Evolutionary conservation across 2,888 invertebrate genomes (phyloP).

Genomic region (Hydrotaea cyrtoneurina): DNA sequence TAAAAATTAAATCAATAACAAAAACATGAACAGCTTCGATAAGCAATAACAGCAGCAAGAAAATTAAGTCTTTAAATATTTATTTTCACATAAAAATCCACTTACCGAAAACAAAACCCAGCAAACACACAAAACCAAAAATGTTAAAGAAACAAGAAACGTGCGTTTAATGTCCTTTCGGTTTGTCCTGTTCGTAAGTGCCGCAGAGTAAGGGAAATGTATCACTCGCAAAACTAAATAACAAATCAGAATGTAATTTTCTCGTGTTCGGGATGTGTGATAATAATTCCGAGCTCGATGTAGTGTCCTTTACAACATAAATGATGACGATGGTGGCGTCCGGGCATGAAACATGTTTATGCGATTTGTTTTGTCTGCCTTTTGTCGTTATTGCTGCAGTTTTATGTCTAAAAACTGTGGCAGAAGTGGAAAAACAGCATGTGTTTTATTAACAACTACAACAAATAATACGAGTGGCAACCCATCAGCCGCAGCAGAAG

Average conservation of each 20-base stretch:
- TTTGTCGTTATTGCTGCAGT: neutral
- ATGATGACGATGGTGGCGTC: neutral
- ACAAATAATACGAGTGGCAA: constrained; percentile 28
- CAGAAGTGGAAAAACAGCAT: constrained; percentile 51
- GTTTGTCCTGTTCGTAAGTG: constrained; percentile 4
- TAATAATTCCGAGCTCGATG: constrained; percentile 56
- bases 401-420: constrained; percentile 43
- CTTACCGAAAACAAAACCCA: neutral
- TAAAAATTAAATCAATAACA: constrained; percentile 48
- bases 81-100: constrained; percentile 53
- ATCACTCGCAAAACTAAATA: constrained; percentile 44
- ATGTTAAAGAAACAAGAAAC: constrained; percentile 29
- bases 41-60: neutral
- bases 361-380: neutral
- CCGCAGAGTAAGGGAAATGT: constrained; percentile 12
- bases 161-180: constrained; percentile 22
- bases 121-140: neutral
- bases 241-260: constrained; percentile 57
- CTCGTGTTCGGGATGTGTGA: constrained; percentile 29
- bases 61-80: constrained; percentile 58
- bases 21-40: neutral
- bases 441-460: constrained; percentile 54
- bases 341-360: neutral
- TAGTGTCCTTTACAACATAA: constrained; percentile 48
- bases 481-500: neutral